Evolutionary conservation across 2,888 invertebrate species (phyloP).

Genomic region (Ectemnius lituratus): DNA sequence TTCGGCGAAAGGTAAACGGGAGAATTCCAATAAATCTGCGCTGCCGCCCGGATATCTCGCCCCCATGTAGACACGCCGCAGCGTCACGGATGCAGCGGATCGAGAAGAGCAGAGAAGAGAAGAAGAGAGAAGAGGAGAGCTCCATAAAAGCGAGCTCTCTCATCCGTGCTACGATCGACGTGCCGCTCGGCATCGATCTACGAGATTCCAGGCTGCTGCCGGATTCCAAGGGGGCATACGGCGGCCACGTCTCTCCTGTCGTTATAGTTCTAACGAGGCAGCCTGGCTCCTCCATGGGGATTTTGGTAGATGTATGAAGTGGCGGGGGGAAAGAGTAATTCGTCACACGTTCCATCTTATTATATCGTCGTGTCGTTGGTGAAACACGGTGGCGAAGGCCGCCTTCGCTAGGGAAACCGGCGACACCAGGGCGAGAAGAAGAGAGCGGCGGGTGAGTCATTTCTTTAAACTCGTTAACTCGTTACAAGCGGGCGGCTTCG

Average conservation of each 20-base stretch:
- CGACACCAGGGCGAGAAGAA: too few relatives aligned
- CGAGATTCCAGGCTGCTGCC: conserved; percentile 15
- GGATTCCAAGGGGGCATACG: conserved; percentile 18
- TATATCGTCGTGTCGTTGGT: conserved; percentile 37
- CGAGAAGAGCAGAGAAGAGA: not conserved
- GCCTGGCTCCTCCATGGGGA: too few relatives aligned
- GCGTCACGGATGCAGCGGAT: not conserved
- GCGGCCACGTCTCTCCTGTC: conserved; percentile 9
- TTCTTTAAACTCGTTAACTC: conserved; percentile 62
- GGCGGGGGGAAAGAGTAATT: conserved; percentile 19
- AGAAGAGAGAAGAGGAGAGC: not conserved
- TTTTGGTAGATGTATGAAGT: too few relatives aligned
- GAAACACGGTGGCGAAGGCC: conserved; percentile 4
- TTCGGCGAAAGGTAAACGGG: conserved; percentile 10
- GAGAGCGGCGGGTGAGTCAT: conserved; percentile 50
- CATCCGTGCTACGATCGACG: conserved; percentile 31
- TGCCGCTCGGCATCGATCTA: conserved; percentile 41
- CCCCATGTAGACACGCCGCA: not conserved
- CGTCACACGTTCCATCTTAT: conserved; percentile 56
- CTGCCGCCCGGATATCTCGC: not conserved
- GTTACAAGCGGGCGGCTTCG: conserved; percentile 50
- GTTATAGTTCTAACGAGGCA: conserved; percentile 46
- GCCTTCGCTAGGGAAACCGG: too few relatives aligned
- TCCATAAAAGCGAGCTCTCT: conserved; percentile 15
- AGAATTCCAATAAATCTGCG: not conserved